These are phyloP conservation scores for Odontamblyopus rebecca DNA, from an alignment of 2,797 vertebrate species.

Conservation along the genomic window DNA sequence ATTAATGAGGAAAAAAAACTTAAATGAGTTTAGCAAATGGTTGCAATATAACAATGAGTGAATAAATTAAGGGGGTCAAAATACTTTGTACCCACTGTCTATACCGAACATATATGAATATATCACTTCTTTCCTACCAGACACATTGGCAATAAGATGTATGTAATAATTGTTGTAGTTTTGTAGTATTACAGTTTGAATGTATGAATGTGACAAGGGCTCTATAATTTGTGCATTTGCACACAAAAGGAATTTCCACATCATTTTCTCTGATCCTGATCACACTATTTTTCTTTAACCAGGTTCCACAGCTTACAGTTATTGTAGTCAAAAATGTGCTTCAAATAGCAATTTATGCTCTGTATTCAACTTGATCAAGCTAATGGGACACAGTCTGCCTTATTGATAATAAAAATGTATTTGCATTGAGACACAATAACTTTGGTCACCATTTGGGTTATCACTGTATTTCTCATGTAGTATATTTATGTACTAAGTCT, in stretches of 20 bases:
- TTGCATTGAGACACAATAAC: background rate
- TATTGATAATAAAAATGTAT: background rate
- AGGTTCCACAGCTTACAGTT: background rate
- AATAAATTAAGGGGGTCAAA: no score
- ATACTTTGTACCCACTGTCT: no score
- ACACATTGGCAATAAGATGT: background rate
- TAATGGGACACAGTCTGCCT: background rate
- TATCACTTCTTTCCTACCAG: background rate
- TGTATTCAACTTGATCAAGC: background rate
- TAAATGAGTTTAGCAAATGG: no score
- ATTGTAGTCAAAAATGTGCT: background rate
- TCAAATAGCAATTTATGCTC: background rate
- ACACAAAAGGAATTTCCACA: background rate
- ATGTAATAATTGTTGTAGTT: background rate
- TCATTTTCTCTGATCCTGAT: constrained; percentile 1
- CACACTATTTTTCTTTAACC: background rate
- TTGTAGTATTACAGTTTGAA: background rate
- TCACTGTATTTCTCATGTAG: background rate
- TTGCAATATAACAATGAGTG: no score
- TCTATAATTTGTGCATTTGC: constrained; percentile 21
- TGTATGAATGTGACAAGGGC: constrained; percentile 50
- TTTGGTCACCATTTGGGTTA: background rate
- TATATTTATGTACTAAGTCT: background rate
- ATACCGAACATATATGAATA: background rate
- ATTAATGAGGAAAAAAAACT: background rate